Evolutionary conservation across 2,113 vertebrate genomes (phyloP).

Genomic region (Thamnaconus septentrionalis): DNA sequence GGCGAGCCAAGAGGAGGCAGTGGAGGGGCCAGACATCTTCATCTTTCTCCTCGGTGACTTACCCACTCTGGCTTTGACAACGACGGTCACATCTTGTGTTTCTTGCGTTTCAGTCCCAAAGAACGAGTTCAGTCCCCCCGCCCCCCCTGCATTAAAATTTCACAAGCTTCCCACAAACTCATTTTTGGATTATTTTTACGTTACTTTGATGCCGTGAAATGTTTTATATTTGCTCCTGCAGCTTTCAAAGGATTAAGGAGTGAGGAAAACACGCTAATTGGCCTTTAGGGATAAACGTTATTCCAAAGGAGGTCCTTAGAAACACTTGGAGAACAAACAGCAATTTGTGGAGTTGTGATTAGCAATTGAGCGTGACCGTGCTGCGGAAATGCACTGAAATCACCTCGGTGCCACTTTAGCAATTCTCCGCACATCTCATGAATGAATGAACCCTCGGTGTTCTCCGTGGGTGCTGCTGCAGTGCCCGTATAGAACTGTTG

Average conservation of each 20-base stretch:
- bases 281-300: conserved; percentile 41
- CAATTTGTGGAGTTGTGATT: conserved; percentile 5
- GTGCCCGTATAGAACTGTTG: too few relatives aligned
- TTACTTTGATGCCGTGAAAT: not conserved
- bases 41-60: conserved; percentile 35
- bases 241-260: conserved; percentile 33
- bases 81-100: conserved; percentile 5
- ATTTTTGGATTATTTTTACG: conserved; percentile 31
- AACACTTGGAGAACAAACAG: conserved; percentile 17
- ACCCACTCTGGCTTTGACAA: not conserved
- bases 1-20: conserved; percentile 29
- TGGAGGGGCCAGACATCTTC: conserved; percentile 42
- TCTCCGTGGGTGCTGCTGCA: too few relatives aligned
- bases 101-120: not conserved
- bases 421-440: not conserved
- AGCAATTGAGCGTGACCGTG: conserved; percentile 18
- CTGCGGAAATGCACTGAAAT: conserved; percentile 13
- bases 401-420: not conserved
- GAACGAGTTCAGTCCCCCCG: too few relatives aligned
- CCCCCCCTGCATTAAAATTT: conserved; percentile 48
- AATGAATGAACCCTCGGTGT: not conserved
- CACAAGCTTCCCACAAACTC: conserved; percentile 25
- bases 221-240: conserved; percentile 18
- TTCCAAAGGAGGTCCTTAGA: conserved; percentile 30
- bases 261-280: conserved; percentile 57